Base-by-base conservation (phyloP, 2,113 vertebrate species). In the Emydocephalus ijimae region DNA sequence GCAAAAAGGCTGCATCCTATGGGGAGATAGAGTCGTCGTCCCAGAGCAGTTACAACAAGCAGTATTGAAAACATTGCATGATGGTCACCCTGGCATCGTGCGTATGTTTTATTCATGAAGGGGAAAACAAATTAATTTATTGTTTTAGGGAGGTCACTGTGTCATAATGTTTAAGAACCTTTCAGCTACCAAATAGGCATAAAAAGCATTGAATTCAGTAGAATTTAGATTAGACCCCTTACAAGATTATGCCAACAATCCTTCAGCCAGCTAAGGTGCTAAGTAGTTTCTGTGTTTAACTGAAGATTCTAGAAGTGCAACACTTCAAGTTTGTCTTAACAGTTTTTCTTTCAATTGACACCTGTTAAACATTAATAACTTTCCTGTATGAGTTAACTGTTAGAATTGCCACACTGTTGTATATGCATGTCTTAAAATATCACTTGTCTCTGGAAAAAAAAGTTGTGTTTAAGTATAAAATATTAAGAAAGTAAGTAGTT, bases 381-480 rank as follows among this genome's bases (percentile, higher is more conserved):
- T 95, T 94, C 54, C 93, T 92, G 93, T 92, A 90, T 74, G 74
- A 48, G 1, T 93, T 90, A 89, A 50, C 0, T 23, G 50, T 90
- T 95, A 93, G 26, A 92, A 26, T 89, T 94, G 81, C 94, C 88
- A n/a, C 88, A 52, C 69, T 56, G 12, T 45, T 90, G n/a, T 69
- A n/a, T 54, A 39, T 81, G 5, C 89, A 55, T 29, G 39, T 0
- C 1, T 90, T 91, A 91, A 94, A 96, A 97, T 96, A 56, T 45
- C 94, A 94, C 87, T 94, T 95, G 95, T 92, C 94, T 93, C 95
- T 92, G 81, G 85, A 94, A 95, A 95, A 94, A 88, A 95, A 95
- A 85, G 95, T 95, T 95, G 94, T 89, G 93, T 89, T 95, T 92
- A 95, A 96, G 89, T 91, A 89, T 94, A 93, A 96, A 96, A 92